Percentiles rank a stretch among this genome's conserved stretches.
Evolutionary conservation across 2,797 vertebrate species (phyloP).

Genomic region (Falco rusticolus): DNA sequence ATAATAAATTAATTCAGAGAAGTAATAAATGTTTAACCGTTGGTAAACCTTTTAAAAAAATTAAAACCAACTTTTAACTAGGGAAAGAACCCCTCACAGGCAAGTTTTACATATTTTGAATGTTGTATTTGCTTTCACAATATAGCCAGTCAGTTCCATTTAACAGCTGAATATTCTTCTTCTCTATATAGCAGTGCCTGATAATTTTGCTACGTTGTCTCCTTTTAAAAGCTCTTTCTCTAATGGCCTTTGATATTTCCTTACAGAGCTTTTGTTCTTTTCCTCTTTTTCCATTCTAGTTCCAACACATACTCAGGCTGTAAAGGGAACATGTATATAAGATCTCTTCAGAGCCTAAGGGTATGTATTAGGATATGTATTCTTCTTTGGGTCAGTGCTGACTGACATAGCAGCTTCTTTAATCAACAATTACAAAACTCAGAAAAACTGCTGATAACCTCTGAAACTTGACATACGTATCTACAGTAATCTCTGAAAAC

Average conservation of each 20-base stretch:
- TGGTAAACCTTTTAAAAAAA: neutral
- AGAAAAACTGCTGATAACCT: neutral
- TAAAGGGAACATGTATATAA: neutral
- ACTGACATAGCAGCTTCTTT: neutral
- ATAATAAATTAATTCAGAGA: neutral
- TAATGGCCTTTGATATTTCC: neutral
- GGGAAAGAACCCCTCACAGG: neutral
- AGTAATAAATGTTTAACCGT: neutral
- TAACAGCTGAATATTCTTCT: neutral
- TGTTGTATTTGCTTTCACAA: neutral
- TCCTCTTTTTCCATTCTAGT: neutral
- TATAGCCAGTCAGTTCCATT: neutral
- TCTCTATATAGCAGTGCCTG: neutral
- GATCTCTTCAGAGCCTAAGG: neutral
- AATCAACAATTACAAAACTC: neutral
- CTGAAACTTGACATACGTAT: neutral
- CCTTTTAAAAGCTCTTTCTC: neutral
- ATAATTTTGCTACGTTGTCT: neutral
- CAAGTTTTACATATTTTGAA: neutral
- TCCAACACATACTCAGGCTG: neutral
- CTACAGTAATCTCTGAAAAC: slow-evolving; percentile 5
- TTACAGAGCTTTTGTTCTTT: neutral
- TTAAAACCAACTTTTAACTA: neutral
- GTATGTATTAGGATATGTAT: neutral
- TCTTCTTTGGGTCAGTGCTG: neutral